Conservation (phyloP, 2,888 invertebrate species). For the Epicampocera succincta region DNA sequence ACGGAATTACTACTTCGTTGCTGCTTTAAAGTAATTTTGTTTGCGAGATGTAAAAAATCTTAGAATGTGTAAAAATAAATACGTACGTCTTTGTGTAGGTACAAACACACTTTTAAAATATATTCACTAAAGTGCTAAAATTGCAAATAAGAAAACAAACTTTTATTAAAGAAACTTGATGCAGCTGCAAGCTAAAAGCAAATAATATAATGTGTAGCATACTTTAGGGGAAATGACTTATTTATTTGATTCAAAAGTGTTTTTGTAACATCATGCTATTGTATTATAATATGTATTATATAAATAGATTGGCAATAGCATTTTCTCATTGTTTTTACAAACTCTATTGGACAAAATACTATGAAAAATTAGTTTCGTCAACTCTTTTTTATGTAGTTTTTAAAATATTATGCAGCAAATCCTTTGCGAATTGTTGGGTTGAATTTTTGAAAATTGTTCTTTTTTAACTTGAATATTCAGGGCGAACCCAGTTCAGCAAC, state of each 20-base stretch:
- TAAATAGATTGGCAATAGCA: too few relatives aligned
- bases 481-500: too few relatives aligned
- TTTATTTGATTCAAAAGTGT: background rate
- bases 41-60: slow-evolving; percentile 1
- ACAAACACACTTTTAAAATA: slow-evolving; percentile 23
- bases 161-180: slow-evolving; percentile 19
- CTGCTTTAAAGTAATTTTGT: slow-evolving; percentile 5
- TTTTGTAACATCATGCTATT: too few relatives aligned
- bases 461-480: too few relatives aligned
- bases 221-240: slow-evolving; percentile 36
- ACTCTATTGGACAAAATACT: too few relatives aligned
- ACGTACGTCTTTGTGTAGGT: background rate
- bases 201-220: slow-evolving; percentile 25
- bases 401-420: too few relatives aligned
- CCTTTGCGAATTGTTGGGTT: too few relatives aligned
- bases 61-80: background rate
- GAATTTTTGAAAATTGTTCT: too few relatives aligned
- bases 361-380: too few relatives aligned
- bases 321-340: too few relatives aligned
- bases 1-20: slow-evolving; percentile 13
- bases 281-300: too few relatives aligned
- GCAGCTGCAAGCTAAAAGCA: slow-evolving; percentile 35
- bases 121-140: slow-evolving; percentile 9
- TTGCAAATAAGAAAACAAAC: background rate
- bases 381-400: too few relatives aligned